These are phyloP conservation scores for Drosophila neonasuta DNA, from an alignment of 2,888 invertebrate genomes.

Conservation along the genomic window DNA sequence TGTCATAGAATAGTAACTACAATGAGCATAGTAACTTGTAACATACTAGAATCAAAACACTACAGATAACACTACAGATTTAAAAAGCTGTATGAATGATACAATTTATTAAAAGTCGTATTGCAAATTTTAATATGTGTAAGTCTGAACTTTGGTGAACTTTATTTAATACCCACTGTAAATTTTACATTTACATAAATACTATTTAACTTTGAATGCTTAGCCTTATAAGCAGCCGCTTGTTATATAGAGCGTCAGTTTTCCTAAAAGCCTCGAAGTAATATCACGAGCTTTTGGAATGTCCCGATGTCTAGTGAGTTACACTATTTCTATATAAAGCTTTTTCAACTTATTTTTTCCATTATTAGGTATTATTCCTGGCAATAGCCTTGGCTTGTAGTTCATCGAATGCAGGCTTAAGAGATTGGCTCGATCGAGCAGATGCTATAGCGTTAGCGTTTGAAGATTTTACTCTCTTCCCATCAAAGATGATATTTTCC, in stretches of 20 bases:
- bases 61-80: no score
- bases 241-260: slow-evolving; percentile 29
- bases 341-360: background rate
- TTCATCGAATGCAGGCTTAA: slow-evolving; percentile 26
- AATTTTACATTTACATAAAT: slow-evolving; percentile 13
- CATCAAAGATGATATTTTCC: background rate
- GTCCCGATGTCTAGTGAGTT: slow-evolving; percentile 37
- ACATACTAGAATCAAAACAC: no score
- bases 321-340: background rate
- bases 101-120: background rate
- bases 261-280: background rate
- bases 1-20: no score
- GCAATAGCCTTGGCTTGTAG: slow-evolving; percentile 28
- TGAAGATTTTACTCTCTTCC: slow-evolving; percentile 2
- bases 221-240: slow-evolving; percentile 38
- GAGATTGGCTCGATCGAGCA: slow-evolving; percentile 16
- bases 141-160: slow-evolving; percentile 2
- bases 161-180: background rate
- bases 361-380: slow-evolving; percentile 36
- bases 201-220: slow-evolving; percentile 1
- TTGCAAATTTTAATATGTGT: background rate
- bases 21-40: no score
- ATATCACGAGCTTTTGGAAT: slow-evolving; percentile 16
- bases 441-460: slow-evolving; percentile 3
- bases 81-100: background rate